Evolutionary conservation across 1,140 invertebrate species (phyloP).

Genomic region (Pinna nobilis): DNA sequence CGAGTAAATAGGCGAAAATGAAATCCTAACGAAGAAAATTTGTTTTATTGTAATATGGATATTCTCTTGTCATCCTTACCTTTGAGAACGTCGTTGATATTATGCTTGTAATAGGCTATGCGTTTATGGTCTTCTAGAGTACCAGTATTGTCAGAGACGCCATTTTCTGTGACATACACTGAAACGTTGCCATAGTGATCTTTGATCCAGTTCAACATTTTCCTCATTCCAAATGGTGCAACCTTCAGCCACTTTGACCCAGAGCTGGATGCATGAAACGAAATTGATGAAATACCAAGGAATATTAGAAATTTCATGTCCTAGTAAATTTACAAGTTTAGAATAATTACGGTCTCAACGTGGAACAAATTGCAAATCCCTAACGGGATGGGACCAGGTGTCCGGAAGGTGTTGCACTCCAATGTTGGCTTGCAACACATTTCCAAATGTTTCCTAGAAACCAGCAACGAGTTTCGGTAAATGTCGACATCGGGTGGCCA

Average conservation of each 20-base stretch:
- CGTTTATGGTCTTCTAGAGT: conserved; percentile 77
- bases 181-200: conserved; percentile 79
- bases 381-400: neutral
- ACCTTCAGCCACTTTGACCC: conserved; percentile 65
- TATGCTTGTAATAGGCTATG: conserved; percentile 77
- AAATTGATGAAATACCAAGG: neutral
- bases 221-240: conserved; percentile 82
- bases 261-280: conserved; percentile 47
- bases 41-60: neutral
- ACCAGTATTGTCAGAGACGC: conserved; percentile 76
- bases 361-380: neutral
- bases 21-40: neutral
- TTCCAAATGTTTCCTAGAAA: neutral
- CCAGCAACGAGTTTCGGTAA: no score
- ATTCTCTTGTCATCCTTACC: conserved; percentile 47
- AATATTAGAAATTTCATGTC: neutral
- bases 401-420: no score
- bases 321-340: neutral
- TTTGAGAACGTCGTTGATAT: conserved; percentile 80
- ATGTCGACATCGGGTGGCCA: no score
- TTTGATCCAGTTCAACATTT: conserved; percentile 80
- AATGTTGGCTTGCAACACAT: no score
- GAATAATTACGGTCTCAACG: no score
- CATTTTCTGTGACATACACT: conserved; percentile 84
- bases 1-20: neutral